Evolutionary conservation across 2,888 invertebrate genomes (phyloP), one percentile per base, ranked within the genome.

Genomic region (Amphipoea lucens): DNA sequence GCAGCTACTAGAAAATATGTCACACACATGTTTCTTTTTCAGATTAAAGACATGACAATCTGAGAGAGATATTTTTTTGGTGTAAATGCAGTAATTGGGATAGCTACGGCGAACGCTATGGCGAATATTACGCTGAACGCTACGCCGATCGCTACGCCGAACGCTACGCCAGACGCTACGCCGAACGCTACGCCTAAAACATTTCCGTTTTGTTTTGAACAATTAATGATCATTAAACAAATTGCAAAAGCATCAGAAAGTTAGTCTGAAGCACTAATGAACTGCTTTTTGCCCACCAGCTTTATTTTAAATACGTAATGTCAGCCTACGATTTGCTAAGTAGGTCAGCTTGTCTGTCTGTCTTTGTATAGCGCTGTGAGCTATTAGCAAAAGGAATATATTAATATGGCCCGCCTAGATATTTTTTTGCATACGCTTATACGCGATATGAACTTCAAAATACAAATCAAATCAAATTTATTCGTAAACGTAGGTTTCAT

Each of bases 381-480:
- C 57, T 72, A 85, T 81, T 81, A 81, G 82, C 36, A 76, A 72
- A 68, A 69, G 42, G 57, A 60, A 66, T 82, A 82, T 79, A 71
- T 42, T 84, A 42, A 51, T n/a, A 51, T 54, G 23, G 20, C 17
- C 60, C 2, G 14, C 42, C 4, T 23, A 69, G 11, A n/a, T n/a
- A 9, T 45, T 57, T 48, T 83, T 83, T 63, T 48, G 20, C 11
- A n/a, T 60, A n/a, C 2, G 29, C 11, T 12, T 20, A 36, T 36
- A 36, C n/a, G 0, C 29, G 42, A 12, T n/a, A 51, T 36, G 9
- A 42, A 20, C n/a, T 62, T 6, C 12, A 79, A 79, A 51, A 62
- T 45, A n/a, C 4, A 60, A 29, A 29, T 29, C 29, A 29, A 29
- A 29, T 29, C 29, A 29, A 29, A 29, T 29, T 29, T 29, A 29